These are phyloP conservation scores for Leptinotarsa juncta DNA, from an alignment of 2,888 invertebrate genomes.

Conservation along the genomic window DNA sequence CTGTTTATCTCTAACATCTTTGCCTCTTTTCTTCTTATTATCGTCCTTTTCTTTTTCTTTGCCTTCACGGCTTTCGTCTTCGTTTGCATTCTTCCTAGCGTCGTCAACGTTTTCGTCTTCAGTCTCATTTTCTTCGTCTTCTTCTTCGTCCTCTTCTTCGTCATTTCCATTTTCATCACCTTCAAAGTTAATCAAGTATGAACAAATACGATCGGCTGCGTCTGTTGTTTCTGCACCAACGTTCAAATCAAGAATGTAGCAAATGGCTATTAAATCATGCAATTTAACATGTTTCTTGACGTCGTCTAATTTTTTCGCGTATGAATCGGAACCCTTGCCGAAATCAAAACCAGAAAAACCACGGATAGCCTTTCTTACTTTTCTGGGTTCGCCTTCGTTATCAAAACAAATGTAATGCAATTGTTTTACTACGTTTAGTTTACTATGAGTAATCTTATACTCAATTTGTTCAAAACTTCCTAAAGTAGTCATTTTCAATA, in stretches of 20 bases:
- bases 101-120: slow-evolving; percentile 21
- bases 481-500: slow-evolving; percentile 11
- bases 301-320: slow-evolving; percentile 27
- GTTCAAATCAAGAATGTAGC: slow-evolving; percentile 38
- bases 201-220: slow-evolving; percentile 30
- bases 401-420: slow-evolving; percentile 30
- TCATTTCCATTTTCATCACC: slow-evolving; percentile 15
- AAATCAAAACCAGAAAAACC: slow-evolving; percentile 31
- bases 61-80: background rate
- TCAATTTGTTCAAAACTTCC: slow-evolving; percentile 20
- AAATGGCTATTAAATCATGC: slow-evolving; percentile 35
- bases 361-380: slow-evolving; percentile 16
- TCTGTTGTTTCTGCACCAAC: slow-evolving; percentile 31
- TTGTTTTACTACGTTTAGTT: slow-evolving; percentile 26
- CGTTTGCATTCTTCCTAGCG: slow-evolving; percentile 10
- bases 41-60: background rate
- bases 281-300: slow-evolving; percentile 25
- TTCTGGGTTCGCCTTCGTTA: slow-evolving; percentile 31
- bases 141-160: slow-evolving; percentile 9
- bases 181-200: slow-evolving; percentile 26
- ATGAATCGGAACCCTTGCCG: slow-evolving; percentile 18
- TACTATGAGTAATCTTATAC: slow-evolving; percentile 26
- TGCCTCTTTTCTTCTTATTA: slow-evolving; percentile 1
- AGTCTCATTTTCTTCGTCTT: background rate
- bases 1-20: background rate